Evolutionary conservation across 1,140 invertebrate species (phyloP).

Genomic region (Eriocheir sinensis): DNA sequence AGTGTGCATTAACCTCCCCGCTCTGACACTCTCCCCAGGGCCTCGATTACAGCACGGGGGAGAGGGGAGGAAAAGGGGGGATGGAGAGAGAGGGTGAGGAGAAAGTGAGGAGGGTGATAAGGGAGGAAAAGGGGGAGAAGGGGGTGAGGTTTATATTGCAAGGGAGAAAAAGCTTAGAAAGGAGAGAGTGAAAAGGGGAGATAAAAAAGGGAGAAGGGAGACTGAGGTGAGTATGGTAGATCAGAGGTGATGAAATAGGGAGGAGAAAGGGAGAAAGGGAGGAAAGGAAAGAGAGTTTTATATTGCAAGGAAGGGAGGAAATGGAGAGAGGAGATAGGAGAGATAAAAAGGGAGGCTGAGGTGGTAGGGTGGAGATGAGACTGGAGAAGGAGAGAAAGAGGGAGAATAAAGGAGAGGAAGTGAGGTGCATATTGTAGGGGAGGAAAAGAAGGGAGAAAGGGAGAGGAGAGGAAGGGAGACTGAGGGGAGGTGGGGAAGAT

Average conservation of each 20-base stretch:
- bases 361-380: no score
- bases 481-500: not conserved
- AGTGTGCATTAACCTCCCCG: not conserved
- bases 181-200: not conserved
- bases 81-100: not conserved
- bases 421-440: no score
- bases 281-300: no score
- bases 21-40: not conserved
- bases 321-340: no score
- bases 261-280: not conserved
- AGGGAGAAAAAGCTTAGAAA: no score
- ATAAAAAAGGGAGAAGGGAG: not conserved
- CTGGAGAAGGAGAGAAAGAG: not conserved
- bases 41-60: not conserved
- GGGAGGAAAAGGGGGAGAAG: not conserved
- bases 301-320: not conserved
- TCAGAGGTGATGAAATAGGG: not conserved
- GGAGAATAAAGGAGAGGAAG: not conserved
- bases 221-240: no score
- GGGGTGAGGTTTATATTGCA: no score
- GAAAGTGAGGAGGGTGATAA: not conserved
- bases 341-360: no score
- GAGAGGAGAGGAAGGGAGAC: not conserved
- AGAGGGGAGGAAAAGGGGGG: not conserved
- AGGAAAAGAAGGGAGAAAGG: not conserved